A percentile compares a stretch with the other conserved stretches of the same genome.
Conservation (phyloP, 2,113 vertebrate species). For the Zapus hudsonius region DNA sequence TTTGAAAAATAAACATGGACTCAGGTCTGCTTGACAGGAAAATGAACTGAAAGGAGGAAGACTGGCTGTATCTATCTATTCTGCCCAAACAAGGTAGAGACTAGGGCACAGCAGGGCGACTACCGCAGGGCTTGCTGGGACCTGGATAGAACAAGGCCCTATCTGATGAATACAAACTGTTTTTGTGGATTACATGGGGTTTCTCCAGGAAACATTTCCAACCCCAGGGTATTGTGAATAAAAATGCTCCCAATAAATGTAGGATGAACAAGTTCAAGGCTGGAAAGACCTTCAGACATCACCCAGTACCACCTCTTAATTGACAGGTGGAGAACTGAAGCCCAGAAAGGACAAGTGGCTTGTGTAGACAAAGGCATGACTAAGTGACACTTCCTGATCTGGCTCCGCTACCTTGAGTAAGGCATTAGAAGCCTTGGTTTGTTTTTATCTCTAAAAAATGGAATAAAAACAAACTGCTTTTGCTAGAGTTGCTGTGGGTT, state of each 20-base stretch:
- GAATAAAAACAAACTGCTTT: background rate
- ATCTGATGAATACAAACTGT: background rate
- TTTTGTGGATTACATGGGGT: fast-evolving
- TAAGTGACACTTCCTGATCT: background rate
- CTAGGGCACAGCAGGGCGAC: fast-evolving
- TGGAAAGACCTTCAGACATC: background rate
- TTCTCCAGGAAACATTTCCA: background rate
- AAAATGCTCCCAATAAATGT: background rate
- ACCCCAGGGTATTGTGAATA: background rate
- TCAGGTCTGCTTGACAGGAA: constrained; percentile 12
- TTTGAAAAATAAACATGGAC: constrained; percentile 73
- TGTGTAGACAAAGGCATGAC: background rate
- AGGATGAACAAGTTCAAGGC: background rate
- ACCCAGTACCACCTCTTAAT: background rate
- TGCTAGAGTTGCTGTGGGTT: background rate
- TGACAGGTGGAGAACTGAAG: background rate
- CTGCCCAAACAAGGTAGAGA: background rate
- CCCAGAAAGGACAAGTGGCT: background rate
- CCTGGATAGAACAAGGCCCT: background rate
- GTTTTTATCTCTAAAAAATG: background rate
- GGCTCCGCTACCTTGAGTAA: background rate
- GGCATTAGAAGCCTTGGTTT: background rate
- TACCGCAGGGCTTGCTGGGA: background rate
- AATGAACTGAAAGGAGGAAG: constrained; percentile 13
- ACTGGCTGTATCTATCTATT: background rate